Base-by-base conservation (phyloP, 2,113 vertebrate species). In the Ictalurus punctatus region DNA sequence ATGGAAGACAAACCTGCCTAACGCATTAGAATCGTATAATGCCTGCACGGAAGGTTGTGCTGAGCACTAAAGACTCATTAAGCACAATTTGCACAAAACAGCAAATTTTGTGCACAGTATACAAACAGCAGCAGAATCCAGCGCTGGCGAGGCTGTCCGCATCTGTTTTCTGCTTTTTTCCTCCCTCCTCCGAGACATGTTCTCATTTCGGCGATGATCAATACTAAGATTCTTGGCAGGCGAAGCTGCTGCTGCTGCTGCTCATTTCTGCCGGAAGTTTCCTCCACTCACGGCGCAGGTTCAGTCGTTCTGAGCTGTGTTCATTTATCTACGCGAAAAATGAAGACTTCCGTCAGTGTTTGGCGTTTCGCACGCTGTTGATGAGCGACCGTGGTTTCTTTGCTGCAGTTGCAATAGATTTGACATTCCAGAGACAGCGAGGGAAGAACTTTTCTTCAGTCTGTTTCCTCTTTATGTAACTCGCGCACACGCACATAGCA, bases 121-220 rank as follows among this genome's bases (percentile, higher is more conserved):
- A 61, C 52, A 13, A 79, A 21, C 56, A n/a, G 52, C 54, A 90
- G 83, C 86, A 74, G 56, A 82, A 81, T 71, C 84, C 23, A 61
- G 58, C 27, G n/a, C 61, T 52, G 34, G 19, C 81, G 17, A 76
- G 27, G 34, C 61, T 63, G 40, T 21, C 80, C 40, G 14, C 85
- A 54, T 85, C 1, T 17, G 61, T 56, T 52, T 63, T 81, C 58
- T 84, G 85, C 81, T 48, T 54, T 25, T 69, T 58, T 56, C 52
- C 54, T 61, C 30, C 61, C 63, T 48, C 44, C 65, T 83, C 79
- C 19, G 83, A 88, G 78, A 90, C 76, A 7, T 21, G 71, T 67
- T 88, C 58, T 44, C 59, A 16, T 74, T 88, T 69, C 59, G 16
- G 48, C 40, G 40, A 82, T 81, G 86, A 90, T 90, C 87, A 67